Percentiles rank a stretch among this genome's conserved stretches.
These are phyloP conservation scores for Arge pagana DNA, from an alignment of 2,888 invertebrate species.

Conservation along the genomic window DNA sequence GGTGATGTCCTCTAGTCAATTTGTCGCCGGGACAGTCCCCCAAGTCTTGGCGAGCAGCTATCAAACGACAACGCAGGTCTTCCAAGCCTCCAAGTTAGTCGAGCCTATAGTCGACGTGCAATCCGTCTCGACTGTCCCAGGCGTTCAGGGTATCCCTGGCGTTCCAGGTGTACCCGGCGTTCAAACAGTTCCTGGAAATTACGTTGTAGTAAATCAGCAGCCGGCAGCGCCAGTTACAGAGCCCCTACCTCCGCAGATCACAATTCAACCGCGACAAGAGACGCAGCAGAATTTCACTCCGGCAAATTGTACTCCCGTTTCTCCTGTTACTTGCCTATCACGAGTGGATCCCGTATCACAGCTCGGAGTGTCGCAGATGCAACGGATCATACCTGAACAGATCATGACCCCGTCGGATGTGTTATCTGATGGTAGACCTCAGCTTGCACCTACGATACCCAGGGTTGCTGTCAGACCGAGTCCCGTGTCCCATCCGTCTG, in stretches of 20 bases:
- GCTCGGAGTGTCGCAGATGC: slow-evolving; percentile 35
- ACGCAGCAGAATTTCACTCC: slow-evolving; percentile 38
- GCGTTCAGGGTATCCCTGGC: slow-evolving; percentile 39
- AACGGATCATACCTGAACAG: slow-evolving; percentile 29
- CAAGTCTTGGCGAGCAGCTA: slow-evolving; percentile 83
- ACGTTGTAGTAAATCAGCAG: slow-evolving; percentile 49
- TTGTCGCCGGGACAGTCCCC: slow-evolving; percentile 79
- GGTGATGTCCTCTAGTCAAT: slow-evolving; percentile 87
- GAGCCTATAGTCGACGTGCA: slow-evolving; percentile 80
- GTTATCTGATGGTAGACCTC: slow-evolving; percentile 20
- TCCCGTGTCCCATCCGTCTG: slow-evolving; percentile 41
- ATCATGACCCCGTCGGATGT: slow-evolving; percentile 36
- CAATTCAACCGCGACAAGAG: slow-evolving; percentile 30
- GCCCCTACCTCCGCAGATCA: slow-evolving; percentile 36
- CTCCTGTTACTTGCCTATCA: slow-evolving; percentile 34
- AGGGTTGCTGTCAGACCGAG: slow-evolving; percentile 52
- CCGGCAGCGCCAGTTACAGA: slow-evolving; percentile 36
- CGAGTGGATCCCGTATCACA: slow-evolving; percentile 35
- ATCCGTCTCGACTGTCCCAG: slow-evolving; percentile 57
- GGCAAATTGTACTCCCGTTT: slow-evolving; percentile 35
- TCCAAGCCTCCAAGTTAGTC: slow-evolving; percentile 79
- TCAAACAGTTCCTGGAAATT: slow-evolving; percentile 38
- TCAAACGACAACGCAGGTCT: slow-evolving; percentile 82
- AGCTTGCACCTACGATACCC: slow-evolving; percentile 45
- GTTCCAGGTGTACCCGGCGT: slow-evolving; percentile 42